These are phyloP conservation scores for Apocheima hispidaria DNA, from an alignment of 2,888 invertebrate genomes.

Conservation along the genomic window DNA sequence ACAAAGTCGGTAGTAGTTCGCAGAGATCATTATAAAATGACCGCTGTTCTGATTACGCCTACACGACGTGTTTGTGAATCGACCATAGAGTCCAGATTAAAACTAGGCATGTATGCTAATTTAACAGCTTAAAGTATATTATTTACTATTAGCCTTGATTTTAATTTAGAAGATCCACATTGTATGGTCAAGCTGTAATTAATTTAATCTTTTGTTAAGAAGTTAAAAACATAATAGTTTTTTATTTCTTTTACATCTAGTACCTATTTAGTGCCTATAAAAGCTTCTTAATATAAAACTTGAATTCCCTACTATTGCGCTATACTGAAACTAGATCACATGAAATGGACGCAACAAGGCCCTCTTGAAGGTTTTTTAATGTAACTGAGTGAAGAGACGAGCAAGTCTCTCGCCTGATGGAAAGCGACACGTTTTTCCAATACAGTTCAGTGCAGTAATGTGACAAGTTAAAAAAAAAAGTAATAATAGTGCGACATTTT, in stretches of 20 bases:
- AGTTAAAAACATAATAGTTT: not conserved
- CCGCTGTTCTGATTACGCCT: constrained; percentile 67
- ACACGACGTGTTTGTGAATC: constrained; percentile 73
- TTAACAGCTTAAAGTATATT: not conserved
- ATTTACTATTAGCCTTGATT: not conserved
- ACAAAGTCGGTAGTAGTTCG: constrained; percentile 39
- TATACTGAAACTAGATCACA: not conserved
- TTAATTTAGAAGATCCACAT: not conserved
- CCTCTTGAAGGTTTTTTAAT: not conserved
- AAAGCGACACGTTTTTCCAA: no score
- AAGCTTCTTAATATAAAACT: no score
- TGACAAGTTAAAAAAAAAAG: no score
- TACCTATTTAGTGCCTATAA: no score
- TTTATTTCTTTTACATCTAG: no score
- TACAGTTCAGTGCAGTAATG: no score
- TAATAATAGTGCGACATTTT: no score
- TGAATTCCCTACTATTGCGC: no score
- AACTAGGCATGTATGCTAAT: constrained; percentile 11
- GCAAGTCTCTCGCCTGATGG: no score
- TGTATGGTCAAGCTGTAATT: not conserved
- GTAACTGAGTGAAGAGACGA: no score
- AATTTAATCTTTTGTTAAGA: not conserved
- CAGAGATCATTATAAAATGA: constrained; percentile 47
- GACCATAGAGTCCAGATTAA: constrained; percentile 46
- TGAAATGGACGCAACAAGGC: not conserved